phyloP scores from a whole-genome alignment of 2,797 vertebrate species.

The Perodicticus potto region DNA sequence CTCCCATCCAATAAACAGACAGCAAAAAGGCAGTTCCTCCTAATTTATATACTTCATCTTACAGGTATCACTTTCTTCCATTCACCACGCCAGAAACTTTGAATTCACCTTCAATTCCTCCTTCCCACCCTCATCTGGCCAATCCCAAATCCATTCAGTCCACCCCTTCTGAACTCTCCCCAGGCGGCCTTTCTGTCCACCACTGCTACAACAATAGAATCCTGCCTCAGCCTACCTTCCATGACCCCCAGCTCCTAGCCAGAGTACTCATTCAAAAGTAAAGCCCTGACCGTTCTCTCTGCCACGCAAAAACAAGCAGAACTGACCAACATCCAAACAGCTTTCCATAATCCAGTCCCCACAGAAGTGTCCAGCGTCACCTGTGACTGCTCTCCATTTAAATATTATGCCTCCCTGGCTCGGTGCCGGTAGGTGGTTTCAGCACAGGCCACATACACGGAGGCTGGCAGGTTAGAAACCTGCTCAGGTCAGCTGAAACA shows the following conservation, averaged over 20 bases:
- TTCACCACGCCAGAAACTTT: background rate
- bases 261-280: background rate
- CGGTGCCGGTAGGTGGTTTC: no score
- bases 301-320: background rate
- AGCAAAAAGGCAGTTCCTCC: background rate
- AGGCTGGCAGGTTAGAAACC: no score
- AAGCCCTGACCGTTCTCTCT: background rate
- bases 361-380: background rate
- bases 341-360: background rate
- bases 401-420: background rate
- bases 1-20: background rate
- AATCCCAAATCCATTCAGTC: background rate
- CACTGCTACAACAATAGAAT: background rate
- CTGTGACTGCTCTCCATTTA: background rate
- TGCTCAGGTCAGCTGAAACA: no score
- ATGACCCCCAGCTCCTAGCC: no score
- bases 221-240: background rate
- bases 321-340: background rate
- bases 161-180: background rate
- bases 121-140: background rate
- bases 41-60: background rate
- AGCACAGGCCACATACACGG: no score
- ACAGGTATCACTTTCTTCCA: background rate
- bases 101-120: background rate
- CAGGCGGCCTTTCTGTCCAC: background rate